Evolutionary conservation across 1,140 invertebrate genomes (phyloP).

Genomic region (Eumaeus atala): DNA sequence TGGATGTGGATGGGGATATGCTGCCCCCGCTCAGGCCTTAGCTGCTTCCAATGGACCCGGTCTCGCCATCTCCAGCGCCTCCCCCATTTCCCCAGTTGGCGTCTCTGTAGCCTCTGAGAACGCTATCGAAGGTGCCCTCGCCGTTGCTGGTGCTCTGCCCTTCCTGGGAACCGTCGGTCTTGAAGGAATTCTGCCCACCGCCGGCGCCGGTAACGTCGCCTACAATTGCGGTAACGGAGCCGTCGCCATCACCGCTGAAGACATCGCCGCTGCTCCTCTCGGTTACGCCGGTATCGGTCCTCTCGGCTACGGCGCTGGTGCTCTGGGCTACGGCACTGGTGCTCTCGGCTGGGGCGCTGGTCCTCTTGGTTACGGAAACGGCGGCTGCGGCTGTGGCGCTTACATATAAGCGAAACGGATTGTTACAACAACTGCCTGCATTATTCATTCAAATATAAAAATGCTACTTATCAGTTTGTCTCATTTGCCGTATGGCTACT

Average conservation of each 20-base stretch:
- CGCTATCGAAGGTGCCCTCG: constrained; percentile 30
- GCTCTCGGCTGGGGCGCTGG: neutral
- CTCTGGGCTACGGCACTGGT: constrained; percentile 1
- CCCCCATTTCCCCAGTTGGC: constrained; percentile 29
- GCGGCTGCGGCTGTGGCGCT: neutral
- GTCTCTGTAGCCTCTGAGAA: constrained; percentile 30
- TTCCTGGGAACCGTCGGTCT: constrained; percentile 38
- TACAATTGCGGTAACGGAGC: constrained; percentile 29
- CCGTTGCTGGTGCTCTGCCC: constrained; percentile 34
- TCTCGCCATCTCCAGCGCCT: constrained; percentile 27
- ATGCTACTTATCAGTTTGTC: no score
- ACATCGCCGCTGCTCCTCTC: constrained; percentile 17
- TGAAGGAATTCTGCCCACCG: constrained; percentile 36
- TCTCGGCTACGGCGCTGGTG: constrained; percentile 4
- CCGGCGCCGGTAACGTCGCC: constrained; percentile 37
- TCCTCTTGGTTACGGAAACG: neutral
- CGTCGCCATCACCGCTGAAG: constrained; percentile 31
- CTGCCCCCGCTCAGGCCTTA: constrained; percentile 10
- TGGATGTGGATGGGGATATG: constrained; percentile 4
- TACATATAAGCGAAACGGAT: neutral
- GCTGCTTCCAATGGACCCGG: constrained; percentile 26
- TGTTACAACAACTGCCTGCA: no score
- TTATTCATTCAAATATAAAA: no score
- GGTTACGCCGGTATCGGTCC: constrained; percentile 19
- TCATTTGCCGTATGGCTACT: no score